A percentile compares a stretch with the other conserved stretches of the same genome.
phyloP scores from a whole-genome alignment of 2,113 vertebrate genomes.

The Chrysemys picta region DNA sequence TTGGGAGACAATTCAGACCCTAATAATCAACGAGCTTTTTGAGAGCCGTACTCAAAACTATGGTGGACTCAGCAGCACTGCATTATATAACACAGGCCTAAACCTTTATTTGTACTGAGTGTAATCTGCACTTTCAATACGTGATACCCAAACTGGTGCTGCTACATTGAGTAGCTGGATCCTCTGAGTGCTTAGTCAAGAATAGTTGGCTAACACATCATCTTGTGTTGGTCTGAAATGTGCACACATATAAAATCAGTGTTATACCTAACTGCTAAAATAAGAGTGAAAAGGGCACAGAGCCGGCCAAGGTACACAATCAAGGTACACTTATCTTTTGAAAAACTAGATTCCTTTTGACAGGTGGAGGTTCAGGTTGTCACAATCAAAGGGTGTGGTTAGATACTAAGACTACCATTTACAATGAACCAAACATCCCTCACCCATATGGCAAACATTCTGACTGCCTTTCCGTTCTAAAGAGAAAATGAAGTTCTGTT shows the following conservation, averaged over 20 bases:
- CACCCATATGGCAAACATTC: conserved; percentile 64
- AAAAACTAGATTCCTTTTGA: conserved; percentile 61
- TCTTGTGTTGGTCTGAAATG: conserved; percentile 9
- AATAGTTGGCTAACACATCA: neutral
- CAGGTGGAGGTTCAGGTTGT: conserved; percentile 64
- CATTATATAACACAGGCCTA: conserved; percentile 60
- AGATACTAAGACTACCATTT: conserved; percentile 55
- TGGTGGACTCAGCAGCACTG: neutral
- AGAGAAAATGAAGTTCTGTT: neutral
- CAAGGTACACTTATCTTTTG: conserved; percentile 32
- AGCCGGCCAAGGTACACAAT: conserved; percentile 23
- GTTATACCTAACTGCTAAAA: neutral
- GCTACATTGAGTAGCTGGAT: conserved; percentile 41
- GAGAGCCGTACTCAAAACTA: neutral
- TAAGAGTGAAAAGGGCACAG: neutral
- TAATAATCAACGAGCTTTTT: neutral
- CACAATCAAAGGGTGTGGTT: conserved; percentile 70
- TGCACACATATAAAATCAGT: neutral
- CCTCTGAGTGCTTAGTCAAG: conserved; percentile 21
- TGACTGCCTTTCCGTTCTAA: conserved; percentile 41
- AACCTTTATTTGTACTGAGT: conserved; percentile 38
- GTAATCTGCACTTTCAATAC: conserved; percentile 19
- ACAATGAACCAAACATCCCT: conserved; percentile 70
- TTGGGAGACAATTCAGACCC: neutral
- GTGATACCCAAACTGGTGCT: conserved; percentile 38